Percentiles rank a stretch among this genome's conserved stretches.
phyloP scores from a whole-genome alignment of 2,797 vertebrate species.

The Catostomus latipinnis region DNA sequence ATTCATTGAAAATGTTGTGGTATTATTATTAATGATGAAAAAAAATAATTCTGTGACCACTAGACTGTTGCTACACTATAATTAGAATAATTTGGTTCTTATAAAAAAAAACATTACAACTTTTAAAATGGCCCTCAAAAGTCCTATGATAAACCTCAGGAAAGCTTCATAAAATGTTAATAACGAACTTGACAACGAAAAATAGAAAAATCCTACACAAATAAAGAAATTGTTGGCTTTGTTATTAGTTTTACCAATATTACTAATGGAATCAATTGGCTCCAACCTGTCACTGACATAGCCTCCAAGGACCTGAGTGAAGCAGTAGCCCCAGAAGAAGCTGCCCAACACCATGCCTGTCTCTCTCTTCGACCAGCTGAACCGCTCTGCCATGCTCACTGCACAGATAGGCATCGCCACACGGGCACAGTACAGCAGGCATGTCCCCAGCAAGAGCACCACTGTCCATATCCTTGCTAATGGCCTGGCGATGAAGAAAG shows the following conservation, averaged over 20 bases:
- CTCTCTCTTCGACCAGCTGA: slow-evolving; percentile 92
- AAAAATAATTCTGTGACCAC: background rate
- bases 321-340: slow-evolving; percentile 99
- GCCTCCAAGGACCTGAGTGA: slow-evolving; percentile 93
- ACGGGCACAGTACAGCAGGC: slow-evolving; percentile 91
- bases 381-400: slow-evolving; percentile 86
- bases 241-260: background rate
- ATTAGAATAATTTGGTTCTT: background rate
- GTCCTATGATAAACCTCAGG: background rate
- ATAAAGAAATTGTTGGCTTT: no score
- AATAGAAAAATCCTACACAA: background rate
- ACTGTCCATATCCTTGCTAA: slow-evolving; percentile 86
- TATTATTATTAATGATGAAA: background rate
- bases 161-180: background rate
- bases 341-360: slow-evolving; percentile 92
- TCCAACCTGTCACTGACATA: slow-evolving; percentile 89
- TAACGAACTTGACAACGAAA: background rate
- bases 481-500: slow-evolving; percentile 33
- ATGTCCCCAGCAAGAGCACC: slow-evolving; percentile 90
- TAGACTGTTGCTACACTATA: background rate
- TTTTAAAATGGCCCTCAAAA: background rate
- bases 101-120: background rate
- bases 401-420: slow-evolving; percentile 91
- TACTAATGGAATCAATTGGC: background rate
- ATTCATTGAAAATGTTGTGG: background rate